Base-by-base conservation (phyloP, 2,888 invertebrate species). In the Poecilobothrus nobilitatus region DNA sequence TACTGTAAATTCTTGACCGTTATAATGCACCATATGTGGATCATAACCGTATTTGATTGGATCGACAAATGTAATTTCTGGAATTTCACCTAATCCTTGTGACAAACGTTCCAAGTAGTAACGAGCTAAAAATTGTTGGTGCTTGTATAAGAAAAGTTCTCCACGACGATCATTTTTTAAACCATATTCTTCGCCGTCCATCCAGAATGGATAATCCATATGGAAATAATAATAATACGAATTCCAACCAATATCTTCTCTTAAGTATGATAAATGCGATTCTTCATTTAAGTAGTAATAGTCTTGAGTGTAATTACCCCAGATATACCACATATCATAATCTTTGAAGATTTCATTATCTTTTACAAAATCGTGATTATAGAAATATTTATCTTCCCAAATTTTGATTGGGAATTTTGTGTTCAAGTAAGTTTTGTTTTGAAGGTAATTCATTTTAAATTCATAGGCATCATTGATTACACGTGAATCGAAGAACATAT, bases 71-170 rank as follows among this genome's bases (percentile, higher is more conserved):
- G 86, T 83, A 70, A 89, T 83, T 12, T 84, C 83, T 37, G 85
- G 83, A 72, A 91, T 87, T 71, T 89, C 87, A n/a, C 87, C 86
- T 66, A 89, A 83, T 71, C 87, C 88, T 76, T 89, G 87, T 12
- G 89, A 87, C 68, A 91, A 81, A 78, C 91, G 88, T 78, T 91
- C 91, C 82, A 91, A 83, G 77, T 91, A 89, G 80, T 91, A 92
- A 85, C 88, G 88, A 71, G 89, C 85, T 72, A 91, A 74, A 18
- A 91, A 74, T 79, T 91, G 89, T 76, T 89, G 89, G 75, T 89
- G 86, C 71, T 85, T 78, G 78, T 84, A 88, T 78, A 89, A 86
- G 81, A 85, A 88, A 70, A 83, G 80, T 80, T 89, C 89, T 68
- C 89, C 89, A 74, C 88, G 87, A 71, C 83, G 84, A 74, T 87